Conservation (phyloP, 2,113 vertebrate genomes). For the cattle (Bos taurus) region ARS-UCD2.0 NC_037357.1:133880001-133880500, state of each 20-base stretch:
- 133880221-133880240: background rate
- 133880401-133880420: background rate
- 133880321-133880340: background rate
- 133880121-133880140: background rate
- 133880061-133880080: background rate
- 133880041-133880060: background rate
- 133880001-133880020: background rate
- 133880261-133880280: background rate
- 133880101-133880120: background rate
- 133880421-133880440: background rate
- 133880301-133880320: background rate
- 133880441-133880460: background rate
- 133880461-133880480: background rate
- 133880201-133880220: background rate
- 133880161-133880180: rapidly evolving
- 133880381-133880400: too few species aligned
- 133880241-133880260: background rate
- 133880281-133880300: background rate
- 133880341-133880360: background rate
- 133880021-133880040: background rate
- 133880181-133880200: background rate
- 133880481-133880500: background rate
- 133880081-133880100: background rate
- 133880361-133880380: background rate
- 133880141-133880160: rapidly evolving